These are phyloP conservation scores for western clawed frog (Xenopus tropicalis) DNA, from an alignment of 2,113 vertebrate species.

Conservation along the genomic window DNA sequence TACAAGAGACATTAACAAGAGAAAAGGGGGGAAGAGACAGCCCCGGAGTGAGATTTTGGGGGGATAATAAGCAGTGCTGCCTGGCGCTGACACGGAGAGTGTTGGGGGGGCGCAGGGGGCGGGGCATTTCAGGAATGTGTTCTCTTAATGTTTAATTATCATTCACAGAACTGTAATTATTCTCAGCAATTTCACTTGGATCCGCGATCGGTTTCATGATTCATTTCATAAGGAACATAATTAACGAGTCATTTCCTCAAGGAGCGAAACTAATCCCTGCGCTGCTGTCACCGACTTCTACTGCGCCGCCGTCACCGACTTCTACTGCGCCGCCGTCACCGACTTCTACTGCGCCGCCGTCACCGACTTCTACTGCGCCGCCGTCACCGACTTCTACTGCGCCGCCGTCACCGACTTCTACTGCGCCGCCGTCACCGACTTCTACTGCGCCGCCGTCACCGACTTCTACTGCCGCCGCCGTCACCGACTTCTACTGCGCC, in stretches of 20 bases:
- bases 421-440: too few species aligned
- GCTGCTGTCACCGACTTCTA: slow-evolving; percentile 10
- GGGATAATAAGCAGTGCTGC: slow-evolving; percentile 30
- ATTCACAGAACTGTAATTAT: slow-evolving; percentile 31
- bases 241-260: slow-evolving; percentile 10
- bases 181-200: slow-evolving; percentile 20
- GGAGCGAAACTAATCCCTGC: neutral
- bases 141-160: slow-evolving; percentile 28
- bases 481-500: too few species aligned
- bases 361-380: too few species aligned
- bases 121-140: slow-evolving; percentile 11
- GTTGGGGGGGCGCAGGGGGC: slow-evolving; percentile 6
- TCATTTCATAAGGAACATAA: slow-evolving; percentile 41
- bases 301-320: too few species aligned
- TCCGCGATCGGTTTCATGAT: slow-evolving; percentile 29
- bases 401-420: too few species aligned
- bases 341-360: too few species aligned
- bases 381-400: too few species aligned
- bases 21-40: neutral
- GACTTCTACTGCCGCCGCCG: too few species aligned
- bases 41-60: slow-evolving; percentile 6
- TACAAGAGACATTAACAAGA: too few species aligned
- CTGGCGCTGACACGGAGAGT: neutral
- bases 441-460: too few species aligned
- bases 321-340: too few species aligned